phyloP scores from a whole-genome alignment of 2,113 vertebrate species.

The Elgaria multicarinata region DNA sequence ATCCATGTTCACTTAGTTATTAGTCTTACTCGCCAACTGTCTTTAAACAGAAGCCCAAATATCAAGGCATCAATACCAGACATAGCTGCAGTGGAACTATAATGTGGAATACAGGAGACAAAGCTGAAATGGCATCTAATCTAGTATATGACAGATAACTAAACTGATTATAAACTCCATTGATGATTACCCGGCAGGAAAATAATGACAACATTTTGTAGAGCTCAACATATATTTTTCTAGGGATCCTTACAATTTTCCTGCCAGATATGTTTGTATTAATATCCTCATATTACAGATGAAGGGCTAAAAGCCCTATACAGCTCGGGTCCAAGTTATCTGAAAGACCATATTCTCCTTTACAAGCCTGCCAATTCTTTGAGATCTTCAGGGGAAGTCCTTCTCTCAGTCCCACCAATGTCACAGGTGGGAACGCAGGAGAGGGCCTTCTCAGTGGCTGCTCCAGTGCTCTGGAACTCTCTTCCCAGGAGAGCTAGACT shows the following conservation, averaged over 20 bases:
- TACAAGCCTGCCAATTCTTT: too few species aligned
- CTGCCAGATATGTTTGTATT: neutral
- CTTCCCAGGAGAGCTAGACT: too few species aligned
- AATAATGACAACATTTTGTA: neutral
- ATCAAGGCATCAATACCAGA: neutral
- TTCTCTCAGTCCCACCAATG: too few species aligned
- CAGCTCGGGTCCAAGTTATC: too few species aligned
- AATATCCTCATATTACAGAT: neutral
- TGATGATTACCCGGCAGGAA: neutral
- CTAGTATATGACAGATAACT: neutral
- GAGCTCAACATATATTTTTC: neutral
- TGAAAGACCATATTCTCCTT: too few species aligned
- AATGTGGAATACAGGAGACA: neutral
- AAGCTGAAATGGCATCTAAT: neutral
- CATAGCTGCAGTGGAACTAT: neutral
- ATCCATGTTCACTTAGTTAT: neutral
- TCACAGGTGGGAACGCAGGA: too few species aligned
- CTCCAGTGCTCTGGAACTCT: too few species aligned
- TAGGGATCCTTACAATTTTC: neutral
- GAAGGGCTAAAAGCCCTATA: neutral
- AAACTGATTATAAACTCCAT: neutral
- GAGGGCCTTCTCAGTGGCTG: too few species aligned
- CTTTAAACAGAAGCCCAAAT: neutral
- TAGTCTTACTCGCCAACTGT: neutral
- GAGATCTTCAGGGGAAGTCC: too few species aligned